Percentiles rank a stretch among this genome's conserved stretches.
Evolutionary conservation across 2,113 vertebrate species (phyloP).

Genomic region (Ivindomyrus marchei): DNA sequence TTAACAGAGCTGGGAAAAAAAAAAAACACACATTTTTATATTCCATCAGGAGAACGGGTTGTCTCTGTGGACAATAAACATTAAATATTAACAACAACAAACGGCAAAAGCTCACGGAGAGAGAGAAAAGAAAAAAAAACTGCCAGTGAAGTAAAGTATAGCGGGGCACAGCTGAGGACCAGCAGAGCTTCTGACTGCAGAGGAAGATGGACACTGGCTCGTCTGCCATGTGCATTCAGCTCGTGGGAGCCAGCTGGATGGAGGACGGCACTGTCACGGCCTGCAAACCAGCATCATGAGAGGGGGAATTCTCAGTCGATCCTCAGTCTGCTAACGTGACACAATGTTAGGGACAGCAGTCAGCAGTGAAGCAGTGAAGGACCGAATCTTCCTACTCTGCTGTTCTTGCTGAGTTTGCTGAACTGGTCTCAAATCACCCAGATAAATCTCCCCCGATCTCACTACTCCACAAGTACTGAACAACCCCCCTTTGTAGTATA

Average conservation of each 20-base stretch:
- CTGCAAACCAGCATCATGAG: background rate
- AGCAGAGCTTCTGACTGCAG: background rate
- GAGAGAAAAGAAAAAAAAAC: background rate
- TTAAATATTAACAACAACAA: conserved; percentile 12
- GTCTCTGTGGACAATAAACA: background rate
- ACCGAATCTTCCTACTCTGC: background rate
- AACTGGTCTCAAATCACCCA: background rate
- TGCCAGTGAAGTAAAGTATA: background rate
- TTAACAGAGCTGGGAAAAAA: background rate
- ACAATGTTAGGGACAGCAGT: background rate
- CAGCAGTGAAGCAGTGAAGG: background rate
- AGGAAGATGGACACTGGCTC: background rate
- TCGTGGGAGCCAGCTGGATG: background rate
- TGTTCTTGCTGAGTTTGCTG: background rate
- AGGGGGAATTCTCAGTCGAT: background rate
- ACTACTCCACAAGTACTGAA: background rate
- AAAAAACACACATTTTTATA: background rate
- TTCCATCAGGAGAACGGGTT: background rate
- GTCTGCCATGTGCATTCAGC: background rate
- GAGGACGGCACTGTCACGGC: background rate
- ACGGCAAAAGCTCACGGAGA: background rate
- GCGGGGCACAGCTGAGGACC: background rate
- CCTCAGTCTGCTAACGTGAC: background rate
- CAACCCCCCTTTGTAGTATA: background rate
- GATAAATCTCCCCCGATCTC: background rate